Conservation (phyloP, 1,140 invertebrate species). For the Whitmania pigra region DNA sequence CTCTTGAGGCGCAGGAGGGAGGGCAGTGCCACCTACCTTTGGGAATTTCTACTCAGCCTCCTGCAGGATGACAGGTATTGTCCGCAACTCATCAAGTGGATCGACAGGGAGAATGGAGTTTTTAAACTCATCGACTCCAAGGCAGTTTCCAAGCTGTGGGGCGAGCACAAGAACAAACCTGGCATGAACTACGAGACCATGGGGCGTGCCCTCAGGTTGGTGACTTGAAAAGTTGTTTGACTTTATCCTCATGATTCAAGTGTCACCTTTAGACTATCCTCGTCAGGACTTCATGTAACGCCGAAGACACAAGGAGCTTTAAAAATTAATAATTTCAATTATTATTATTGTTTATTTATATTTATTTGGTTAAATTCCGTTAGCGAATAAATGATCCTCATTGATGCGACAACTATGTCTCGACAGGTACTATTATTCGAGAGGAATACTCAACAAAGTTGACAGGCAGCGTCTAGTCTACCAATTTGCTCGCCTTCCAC, state of each 20-base stretch:
- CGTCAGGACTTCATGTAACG: not conserved
- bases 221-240: not conserved
- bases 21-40: constrained; percentile 57
- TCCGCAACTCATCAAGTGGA: constrained; percentile 98
- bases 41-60: constrained; percentile 95
- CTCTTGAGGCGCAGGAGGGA: not conserved
- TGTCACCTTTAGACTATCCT: no score
- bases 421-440: constrained; percentile 88
- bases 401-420: no score
- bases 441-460: constrained; percentile 95
- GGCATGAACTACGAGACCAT: constrained; percentile 99
- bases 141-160: constrained; percentile 92
- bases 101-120: constrained; percentile 89
- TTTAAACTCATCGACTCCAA: constrained; percentile 98
- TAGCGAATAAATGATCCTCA: no score
- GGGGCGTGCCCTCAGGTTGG: constrained; percentile 79
- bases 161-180: constrained; percentile 97
- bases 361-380: no score
- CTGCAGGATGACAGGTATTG: constrained; percentile 94
- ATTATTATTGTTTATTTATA: no score
- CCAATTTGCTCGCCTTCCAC: constrained; percentile 97
- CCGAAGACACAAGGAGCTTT: no score
- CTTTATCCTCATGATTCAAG: not conserved
- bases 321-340: no score
- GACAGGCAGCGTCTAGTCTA: constrained; percentile 96